Base-by-base conservation (phyloP, 64 coral and sea anemone genomes). In the Montipora cactus region DNA sequence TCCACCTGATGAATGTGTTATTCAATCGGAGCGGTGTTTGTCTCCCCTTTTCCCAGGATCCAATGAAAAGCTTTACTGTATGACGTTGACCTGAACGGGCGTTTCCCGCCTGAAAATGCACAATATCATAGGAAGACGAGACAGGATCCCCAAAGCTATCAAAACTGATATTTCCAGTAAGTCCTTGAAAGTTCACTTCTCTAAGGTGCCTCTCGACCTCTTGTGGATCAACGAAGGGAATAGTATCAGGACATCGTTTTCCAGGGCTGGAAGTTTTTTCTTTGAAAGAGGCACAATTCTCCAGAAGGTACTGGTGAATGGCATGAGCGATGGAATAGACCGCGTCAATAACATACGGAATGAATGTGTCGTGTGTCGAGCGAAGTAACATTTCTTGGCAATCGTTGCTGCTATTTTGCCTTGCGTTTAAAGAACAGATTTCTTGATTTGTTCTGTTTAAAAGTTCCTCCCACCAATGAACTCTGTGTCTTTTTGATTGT, bases 381-480 rank as follows among this genome's bases (percentile, higher is more conserved):
- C 44, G 49, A 77, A 89, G 19, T 4, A 59, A 18, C 23, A 45
- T 61, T 57, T 89, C 49, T 14, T n/a, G 58, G 21, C 82, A 86
- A 71, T 3, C 3, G 18, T 55, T 88, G 18, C 28, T 47, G 1
- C 48, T 37, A 4, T 49, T 49, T 5, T 19, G 7, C 1, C 1
- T 5, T 13, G 13, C 7, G 23, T 8, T 59, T 23, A 25, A 44
- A 20, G 22, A 78, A 44, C 76, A 76, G 23, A 12, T 20, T 15
- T 4, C 0, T 5, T 9, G 46, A 77, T 44, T 67, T 52, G 57
- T 44, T 15, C 49, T 9, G 4, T 76, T 25, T 49, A 74, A 78
- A 67, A 77, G 52, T 48, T 89, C 87, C 67, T 89, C 49, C 87
- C 87, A 89, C 87, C 87, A 78, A 15, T 50, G 72, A 78, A 62